These are phyloP conservation scores for Peromyscus eremicus DNA, from an alignment of 2,797 vertebrate species.

Conservation along the genomic window DNA sequence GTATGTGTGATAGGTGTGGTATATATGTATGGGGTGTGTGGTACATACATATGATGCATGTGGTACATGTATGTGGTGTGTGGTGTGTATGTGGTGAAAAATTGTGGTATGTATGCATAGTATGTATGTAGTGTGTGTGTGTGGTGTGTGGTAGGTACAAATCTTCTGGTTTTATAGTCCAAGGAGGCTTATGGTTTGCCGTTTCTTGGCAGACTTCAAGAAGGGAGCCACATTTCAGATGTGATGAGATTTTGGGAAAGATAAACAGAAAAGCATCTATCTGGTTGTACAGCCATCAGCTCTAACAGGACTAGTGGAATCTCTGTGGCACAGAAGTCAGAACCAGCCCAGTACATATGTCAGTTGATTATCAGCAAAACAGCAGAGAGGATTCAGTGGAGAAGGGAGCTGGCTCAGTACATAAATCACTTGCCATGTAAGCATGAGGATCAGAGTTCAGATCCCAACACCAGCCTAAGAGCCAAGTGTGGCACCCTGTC, in stretches of 20 bases:
- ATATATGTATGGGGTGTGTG: background rate
- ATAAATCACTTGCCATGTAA: no score
- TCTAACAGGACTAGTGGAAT: background rate
- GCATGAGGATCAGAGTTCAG: background rate
- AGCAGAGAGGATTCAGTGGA: background rate
- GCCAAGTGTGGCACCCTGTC: background rate
- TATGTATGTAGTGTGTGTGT: background rate
- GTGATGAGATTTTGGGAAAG: background rate
- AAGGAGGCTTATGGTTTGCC: background rate
- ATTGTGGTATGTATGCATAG: background rate
- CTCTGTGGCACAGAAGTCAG: background rate
- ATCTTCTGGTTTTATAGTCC: background rate
- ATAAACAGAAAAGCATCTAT: background rate
- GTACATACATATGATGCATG: background rate
- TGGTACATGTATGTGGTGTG: background rate
- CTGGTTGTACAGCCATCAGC: background rate
- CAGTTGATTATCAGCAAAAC: background rate
- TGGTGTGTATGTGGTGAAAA: background rate
- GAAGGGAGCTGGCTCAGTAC: background rate
- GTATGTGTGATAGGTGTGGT: background rate
- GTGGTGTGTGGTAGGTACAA: background rate
- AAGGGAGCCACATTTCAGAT: background rate
- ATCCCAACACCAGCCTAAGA: no score
- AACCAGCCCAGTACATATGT: background rate
- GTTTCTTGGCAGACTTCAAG: background rate